A percentile compares a stretch with the other conserved stretches of the same genome.
Conservation (phyloP, 2,888 invertebrate genomes). For the Acrobeloides nanus region DNA sequence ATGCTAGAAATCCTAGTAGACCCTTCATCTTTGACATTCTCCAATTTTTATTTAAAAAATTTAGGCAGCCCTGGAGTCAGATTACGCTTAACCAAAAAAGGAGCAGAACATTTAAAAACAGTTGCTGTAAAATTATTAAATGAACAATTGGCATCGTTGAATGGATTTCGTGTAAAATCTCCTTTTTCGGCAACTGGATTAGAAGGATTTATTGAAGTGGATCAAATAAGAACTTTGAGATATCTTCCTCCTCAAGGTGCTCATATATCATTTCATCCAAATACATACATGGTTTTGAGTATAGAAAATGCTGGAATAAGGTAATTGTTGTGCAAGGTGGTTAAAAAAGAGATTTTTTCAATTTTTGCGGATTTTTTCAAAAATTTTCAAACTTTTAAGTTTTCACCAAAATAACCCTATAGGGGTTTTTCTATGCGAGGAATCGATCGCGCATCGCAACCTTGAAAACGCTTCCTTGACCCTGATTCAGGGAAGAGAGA, state of each 20-base stretch:
- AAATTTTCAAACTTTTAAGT: no score
- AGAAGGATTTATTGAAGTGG: constrained; percentile 36
- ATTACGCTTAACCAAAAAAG: constrained; percentile 47
- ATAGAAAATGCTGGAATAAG: constrained; percentile 42
- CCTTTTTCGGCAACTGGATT: constrained; percentile 42
- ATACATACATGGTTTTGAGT: constrained; percentile 36
- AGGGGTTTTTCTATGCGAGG: no score
- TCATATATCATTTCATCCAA: constrained; percentile 43
- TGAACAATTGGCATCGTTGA: constrained; percentile 38
- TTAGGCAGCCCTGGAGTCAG: constrained; percentile 47
- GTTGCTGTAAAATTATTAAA: constrained; percentile 48
- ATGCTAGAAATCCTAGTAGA: no score
- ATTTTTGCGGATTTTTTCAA: no score
- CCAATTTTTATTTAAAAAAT: no score
- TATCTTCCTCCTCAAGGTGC: constrained; percentile 44
- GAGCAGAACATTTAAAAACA: constrained; percentile 48
- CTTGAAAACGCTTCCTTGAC: no score
- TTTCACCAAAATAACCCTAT: no score
- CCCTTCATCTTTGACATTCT: no score
- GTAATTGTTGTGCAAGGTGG: constrained; percentile 19
- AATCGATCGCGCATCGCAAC: no score
- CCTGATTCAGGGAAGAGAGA: no score
- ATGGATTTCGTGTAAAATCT: constrained; percentile 32
- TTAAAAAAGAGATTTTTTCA: no score
- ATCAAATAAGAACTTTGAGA: constrained; percentile 35